Conservation (phyloP, 2,113 vertebrate species). For the Neolamprologus cancellatus region DNA sequence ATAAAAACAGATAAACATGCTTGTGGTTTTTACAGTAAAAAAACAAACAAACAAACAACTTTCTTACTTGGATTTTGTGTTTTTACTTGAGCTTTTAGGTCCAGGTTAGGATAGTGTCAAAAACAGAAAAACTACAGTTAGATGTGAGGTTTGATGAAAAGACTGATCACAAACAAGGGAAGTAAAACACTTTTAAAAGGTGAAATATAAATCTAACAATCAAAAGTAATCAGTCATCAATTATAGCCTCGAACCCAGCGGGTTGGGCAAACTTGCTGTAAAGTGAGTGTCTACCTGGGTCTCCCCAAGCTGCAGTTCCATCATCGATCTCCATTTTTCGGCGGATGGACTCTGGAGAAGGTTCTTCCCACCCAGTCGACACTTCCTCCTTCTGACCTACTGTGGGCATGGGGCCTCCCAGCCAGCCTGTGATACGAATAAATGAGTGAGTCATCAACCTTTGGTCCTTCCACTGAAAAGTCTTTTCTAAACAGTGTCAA, state of each 20-base stretch:
- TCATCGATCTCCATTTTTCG: slow-evolving; percentile 96
- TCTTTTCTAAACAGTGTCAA: background rate
- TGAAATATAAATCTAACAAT: background rate
- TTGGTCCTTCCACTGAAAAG: background rate
- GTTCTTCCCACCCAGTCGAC: slow-evolving; percentile 92
- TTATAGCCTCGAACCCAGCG: background rate
- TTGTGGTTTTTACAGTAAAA: background rate
- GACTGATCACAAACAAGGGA: background rate
- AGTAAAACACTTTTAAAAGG: background rate
- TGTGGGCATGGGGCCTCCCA: slow-evolving; percentile 82
- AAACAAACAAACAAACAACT: background rate
- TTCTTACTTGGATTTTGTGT: background rate
- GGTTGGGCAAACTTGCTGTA: slow-evolving; percentile 32
- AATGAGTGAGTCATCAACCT: background rate
- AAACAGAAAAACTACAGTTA: background rate
- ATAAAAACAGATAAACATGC: background rate
- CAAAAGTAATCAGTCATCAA: background rate
- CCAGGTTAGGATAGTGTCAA: background rate
- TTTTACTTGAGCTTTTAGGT: background rate
- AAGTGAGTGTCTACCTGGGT: slow-evolving; percentile 69
- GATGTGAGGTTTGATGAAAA: background rate
- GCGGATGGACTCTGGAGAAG: slow-evolving; percentile 91
- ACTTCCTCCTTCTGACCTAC: slow-evolving; percentile 78
- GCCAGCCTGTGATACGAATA: slow-evolving; percentile 73
- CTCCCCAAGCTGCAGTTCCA: slow-evolving; percentile 95